Evolutionary conservation across 92 coral and sea anemone species (phyloP).

Genomic region (Epizoanthus ramosus): DNA sequence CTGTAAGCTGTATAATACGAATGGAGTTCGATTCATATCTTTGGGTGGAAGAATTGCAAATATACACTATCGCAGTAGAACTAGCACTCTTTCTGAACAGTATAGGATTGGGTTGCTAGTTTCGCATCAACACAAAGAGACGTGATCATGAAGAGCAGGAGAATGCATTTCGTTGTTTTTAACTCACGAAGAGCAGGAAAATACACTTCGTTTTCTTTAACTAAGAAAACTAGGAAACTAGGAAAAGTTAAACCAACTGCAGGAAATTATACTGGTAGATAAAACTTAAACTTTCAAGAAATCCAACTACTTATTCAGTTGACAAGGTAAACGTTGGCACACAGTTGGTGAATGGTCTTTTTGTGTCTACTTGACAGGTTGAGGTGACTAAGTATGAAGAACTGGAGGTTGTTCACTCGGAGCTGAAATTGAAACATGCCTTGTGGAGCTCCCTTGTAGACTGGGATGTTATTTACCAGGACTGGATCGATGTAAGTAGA

Average conservation of each 20-base stretch:
- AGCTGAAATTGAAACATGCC: constrained; percentile 85
- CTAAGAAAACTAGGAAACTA: background rate
- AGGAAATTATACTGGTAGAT: background rate
- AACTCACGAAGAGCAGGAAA: too few relatives aligned
- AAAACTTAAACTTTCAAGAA: background rate
- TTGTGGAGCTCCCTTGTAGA: constrained; percentile 93
- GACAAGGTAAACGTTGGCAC: background rate
- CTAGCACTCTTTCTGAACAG: too few relatives aligned
- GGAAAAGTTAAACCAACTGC: background rate
- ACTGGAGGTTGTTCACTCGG: constrained; percentile 94
- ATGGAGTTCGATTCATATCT: too few relatives aligned
- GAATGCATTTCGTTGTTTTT: too few relatives aligned
- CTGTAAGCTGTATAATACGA: too few relatives aligned
- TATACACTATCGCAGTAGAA: too few relatives aligned
- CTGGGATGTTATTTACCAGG: constrained; percentile 82
- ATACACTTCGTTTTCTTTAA: too few relatives aligned
- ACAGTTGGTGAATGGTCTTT: background rate
- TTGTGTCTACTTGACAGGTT: constrained; percentile 55
- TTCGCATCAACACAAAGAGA: too few relatives aligned
- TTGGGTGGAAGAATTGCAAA: too few relatives aligned
- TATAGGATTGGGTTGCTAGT: too few relatives aligned
- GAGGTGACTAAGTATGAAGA: constrained; percentile 99
- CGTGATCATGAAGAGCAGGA: too few relatives aligned
- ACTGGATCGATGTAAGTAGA: constrained; percentile 88
- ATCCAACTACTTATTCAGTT: background rate